These are phyloP conservation scores for Phrixothrix hirtus DNA, from an alignment of 2,888 invertebrate genomes.

Conservation along the genomic window DNA sequence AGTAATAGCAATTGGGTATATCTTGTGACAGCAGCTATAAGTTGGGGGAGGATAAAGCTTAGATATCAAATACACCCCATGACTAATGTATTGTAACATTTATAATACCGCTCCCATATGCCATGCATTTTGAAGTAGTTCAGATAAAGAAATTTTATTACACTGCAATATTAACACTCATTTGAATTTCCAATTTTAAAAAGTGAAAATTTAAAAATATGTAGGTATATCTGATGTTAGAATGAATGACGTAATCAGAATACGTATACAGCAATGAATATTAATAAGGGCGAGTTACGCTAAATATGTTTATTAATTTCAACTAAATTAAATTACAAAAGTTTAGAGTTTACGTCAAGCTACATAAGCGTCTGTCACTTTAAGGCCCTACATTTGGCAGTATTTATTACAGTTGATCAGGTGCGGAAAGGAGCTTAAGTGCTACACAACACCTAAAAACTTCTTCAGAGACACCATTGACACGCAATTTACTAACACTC, in stretches of 20 bases:
- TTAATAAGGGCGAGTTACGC: no score
- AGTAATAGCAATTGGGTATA: neutral
- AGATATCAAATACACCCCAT: constrained; percentile 1
- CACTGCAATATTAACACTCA: no score
- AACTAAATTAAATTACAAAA: no score
- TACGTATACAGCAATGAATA: no score
- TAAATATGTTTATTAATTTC: no score
- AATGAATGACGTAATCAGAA: no score
- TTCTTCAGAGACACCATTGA: constrained; percentile 43
- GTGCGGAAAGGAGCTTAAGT: constrained; percentile 40
- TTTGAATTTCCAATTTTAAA: no score
- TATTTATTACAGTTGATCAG: constrained; percentile 33
- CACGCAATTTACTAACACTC: constrained; percentile 30
- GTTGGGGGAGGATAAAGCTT: neutral
- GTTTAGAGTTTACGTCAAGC: no score
- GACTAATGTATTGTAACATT: constrained; percentile 9
- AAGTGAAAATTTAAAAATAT: no score
- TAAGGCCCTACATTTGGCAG: neutral
- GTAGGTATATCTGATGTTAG: no score
- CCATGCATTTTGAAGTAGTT: neutral
- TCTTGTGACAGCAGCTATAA: neutral
- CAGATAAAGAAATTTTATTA: no score
- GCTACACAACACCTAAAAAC: constrained; percentile 43
- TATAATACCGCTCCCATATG: constrained; percentile 3
- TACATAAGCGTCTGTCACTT: no score